Evolutionary conservation across 92 coral and sea anemone species (phyloP), one percentile per base, ranked within the genome.

Genomic region (Galaxea fascicularis): DNA sequence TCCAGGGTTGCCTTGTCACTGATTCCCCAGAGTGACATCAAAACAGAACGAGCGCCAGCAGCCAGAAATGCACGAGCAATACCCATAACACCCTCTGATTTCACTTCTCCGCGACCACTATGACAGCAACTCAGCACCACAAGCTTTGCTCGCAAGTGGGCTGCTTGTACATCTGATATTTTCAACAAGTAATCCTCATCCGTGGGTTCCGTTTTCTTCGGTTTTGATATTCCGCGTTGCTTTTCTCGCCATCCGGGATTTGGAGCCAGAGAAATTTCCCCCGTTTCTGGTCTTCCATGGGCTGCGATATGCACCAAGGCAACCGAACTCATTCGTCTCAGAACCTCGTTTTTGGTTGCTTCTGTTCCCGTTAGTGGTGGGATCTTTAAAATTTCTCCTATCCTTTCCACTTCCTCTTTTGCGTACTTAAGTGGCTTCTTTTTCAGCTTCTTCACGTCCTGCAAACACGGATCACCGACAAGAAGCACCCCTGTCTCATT

Each of bases 21-120:
- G 24, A 78, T 30, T 10, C 25, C 73, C 83, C 83, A 62, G 24
- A 78, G 54, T 45, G 83, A 24, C 73, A 25, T 60, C 60, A 78
- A 18, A 15, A 78, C 83, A 63, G 83, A 78, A 28, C 83, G 72
- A 28, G 83, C 83, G 17, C 83, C 83, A n/a, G 83, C 83, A 63
- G 26, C 73, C 59, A 78, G 29, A 25, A 78, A 78, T 22, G 83
- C 58, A 35, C 83, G 44, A 1, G 83, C 83, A 24, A 78, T 78
- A 26, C 83, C 83, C 20, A 78, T 45, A 18, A 78, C 73, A 45
- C 83, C 83, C 47, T 78, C 83, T 16, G 80, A n/a, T 21, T 46
- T 73, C 13, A 73, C 59, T 20, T 73, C 60, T 47, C 78, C 78
- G 17, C 49, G 78, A 49, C 60, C 78, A 45, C 78, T 73, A 28